phyloP scores from a whole-genome alignment of 2,113 vertebrate genomes.

The Notarius lentiginosus region DNA sequence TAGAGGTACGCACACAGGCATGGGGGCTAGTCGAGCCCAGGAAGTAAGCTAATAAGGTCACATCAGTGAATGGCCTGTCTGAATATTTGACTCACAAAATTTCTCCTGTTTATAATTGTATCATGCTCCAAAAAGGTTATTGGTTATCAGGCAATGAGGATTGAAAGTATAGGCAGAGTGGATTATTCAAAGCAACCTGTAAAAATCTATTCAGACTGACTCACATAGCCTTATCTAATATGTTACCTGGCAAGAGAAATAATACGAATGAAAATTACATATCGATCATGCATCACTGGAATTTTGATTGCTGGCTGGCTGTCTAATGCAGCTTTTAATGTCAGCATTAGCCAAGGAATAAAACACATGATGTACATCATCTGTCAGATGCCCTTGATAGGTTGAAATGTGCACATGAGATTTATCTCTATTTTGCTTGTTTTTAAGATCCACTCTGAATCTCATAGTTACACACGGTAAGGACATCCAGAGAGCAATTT shows the following conservation, averaged over 20 bases:
- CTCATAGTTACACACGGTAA: not conserved
- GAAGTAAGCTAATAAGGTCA: slow-evolving; percentile 38
- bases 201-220: slow-evolving; percentile 40
- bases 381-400: slow-evolving; percentile 40
- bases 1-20: not conserved
- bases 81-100: not conserved
- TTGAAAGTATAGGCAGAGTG: slow-evolving; percentile 15
- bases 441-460: slow-evolving; percentile 11
- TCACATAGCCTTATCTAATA: slow-evolving; percentile 35
- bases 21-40: not conserved
- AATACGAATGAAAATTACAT: slow-evolving; percentile 55
- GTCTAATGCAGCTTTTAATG: slow-evolving; percentile 50
- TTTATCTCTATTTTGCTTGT: slow-evolving; percentile 37
- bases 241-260: slow-evolving; percentile 37
- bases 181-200: slow-evolving; percentile 36
- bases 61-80: slow-evolving; percentile 7
- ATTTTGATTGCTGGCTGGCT: slow-evolving; percentile 37
- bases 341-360: slow-evolving; percentile 39
- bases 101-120: slow-evolving; percentile 16
- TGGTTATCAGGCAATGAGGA: slow-evolving; percentile 9
- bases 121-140: not conserved
- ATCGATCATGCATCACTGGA: slow-evolving; percentile 47
- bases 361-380: slow-evolving; percentile 42
- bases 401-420: slow-evolving; percentile 34
- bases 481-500: slow-evolving; percentile 5